These are phyloP conservation scores for Epistrophe eligans DNA, from an alignment of 2,888 invertebrate genomes.

Conservation along the genomic window DNA sequence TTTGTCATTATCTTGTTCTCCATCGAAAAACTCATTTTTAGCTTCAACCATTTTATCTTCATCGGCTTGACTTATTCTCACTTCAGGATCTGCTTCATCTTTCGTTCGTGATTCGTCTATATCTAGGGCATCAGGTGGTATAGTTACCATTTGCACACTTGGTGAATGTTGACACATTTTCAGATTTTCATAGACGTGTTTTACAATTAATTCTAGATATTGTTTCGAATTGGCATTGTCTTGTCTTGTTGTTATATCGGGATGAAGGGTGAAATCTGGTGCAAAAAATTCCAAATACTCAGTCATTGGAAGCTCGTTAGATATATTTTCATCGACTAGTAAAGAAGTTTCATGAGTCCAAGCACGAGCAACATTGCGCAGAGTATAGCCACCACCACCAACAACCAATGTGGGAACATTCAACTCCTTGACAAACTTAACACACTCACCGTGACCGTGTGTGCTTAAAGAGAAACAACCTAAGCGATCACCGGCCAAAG, in stretches of 20 bases:
- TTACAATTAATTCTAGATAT: slow-evolving; percentile 95
- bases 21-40: slow-evolving; percentile 95
- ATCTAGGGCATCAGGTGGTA: slow-evolving; percentile 92
- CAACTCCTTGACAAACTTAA: slow-evolving; percentile 96
- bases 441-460: slow-evolving; percentile 98
- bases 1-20: slow-evolving; percentile 95
- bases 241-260: slow-evolving; percentile 93
- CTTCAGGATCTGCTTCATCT: slow-evolving; percentile 93
- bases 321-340: slow-evolving; percentile 95
- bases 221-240: slow-evolving; percentile 98
- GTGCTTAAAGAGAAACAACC: slow-evolving; percentile 98
- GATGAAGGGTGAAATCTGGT: slow-evolving; percentile 98
- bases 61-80: slow-evolving; percentile 90
- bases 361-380: slow-evolving; percentile 98
- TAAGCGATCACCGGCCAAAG: slow-evolving; percentile 95
- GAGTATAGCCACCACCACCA: slow-evolving; percentile 93
- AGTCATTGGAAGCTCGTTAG: slow-evolving; percentile 97
- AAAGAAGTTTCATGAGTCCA: slow-evolving; percentile 99
- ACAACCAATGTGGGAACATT: slow-evolving; percentile 96
- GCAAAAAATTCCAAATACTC: slow-evolving; percentile 99
- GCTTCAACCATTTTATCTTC: slow-evolving; percentile 93
- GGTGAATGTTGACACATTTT: slow-evolving; percentile 97
- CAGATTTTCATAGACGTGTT: slow-evolving; percentile 95
- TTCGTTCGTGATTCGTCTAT: slow-evolving; percentile 87
- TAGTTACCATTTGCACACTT: slow-evolving; percentile 98